Conservation (phyloP, 2,113 vertebrate genomes). For the Cnemophilus loriae region DNA sequence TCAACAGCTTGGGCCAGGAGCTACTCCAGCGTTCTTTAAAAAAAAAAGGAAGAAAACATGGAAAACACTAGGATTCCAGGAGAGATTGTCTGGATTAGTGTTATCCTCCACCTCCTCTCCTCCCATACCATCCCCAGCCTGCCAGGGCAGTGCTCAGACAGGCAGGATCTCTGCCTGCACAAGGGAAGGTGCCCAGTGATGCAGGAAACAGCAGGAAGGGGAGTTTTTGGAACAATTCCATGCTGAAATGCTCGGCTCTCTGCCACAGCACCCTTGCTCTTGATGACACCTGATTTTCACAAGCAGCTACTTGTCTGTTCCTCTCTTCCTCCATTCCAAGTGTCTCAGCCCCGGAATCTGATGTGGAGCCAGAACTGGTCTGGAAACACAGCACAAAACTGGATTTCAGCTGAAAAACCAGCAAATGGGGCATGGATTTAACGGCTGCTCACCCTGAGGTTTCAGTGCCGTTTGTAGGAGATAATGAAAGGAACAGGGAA, state of each 20-base stretch:
- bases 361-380: not conserved
- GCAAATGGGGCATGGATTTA: rapidly evolving
- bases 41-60: not conserved
- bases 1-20: not conserved
- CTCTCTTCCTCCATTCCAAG: not conserved
- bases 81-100: not conserved
- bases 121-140: not conserved
- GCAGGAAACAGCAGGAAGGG: not conserved
- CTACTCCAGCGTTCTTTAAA: not conserved
- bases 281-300: not conserved
- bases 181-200: not conserved
- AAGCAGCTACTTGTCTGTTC: not conserved
- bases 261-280: not conserved
- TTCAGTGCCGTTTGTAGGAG: not conserved
- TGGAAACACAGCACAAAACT: not conserved
- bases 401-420: not conserved
- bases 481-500: not conserved
- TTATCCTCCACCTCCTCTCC: not conserved
- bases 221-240: not conserved
- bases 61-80: rapidly evolving
- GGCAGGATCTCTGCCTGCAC: not conserved
- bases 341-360: not conserved
- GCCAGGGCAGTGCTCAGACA: not conserved
- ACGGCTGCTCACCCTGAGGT: not conserved
- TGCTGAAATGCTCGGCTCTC: not conserved